Conservation (phyloP, 2,113 vertebrate genomes). For the Megalops atlanticus region DNA sequence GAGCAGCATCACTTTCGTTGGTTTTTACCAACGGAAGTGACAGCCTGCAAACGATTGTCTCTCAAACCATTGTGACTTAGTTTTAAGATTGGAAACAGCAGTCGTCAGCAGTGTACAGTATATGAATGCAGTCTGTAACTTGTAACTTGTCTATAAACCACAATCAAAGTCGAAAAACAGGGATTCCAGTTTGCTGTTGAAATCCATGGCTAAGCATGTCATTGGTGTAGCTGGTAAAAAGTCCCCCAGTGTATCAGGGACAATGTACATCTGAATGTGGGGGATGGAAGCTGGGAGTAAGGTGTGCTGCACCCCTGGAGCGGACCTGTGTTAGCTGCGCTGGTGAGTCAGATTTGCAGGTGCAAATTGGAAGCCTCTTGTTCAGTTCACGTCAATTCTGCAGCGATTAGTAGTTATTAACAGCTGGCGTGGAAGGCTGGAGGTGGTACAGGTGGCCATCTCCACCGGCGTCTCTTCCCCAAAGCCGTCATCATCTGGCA, state of each 20-base stretch:
- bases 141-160: neutral
- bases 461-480: constrained; percentile 8
- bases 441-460: constrained; percentile 26
- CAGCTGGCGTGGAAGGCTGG: constrained; percentile 14
- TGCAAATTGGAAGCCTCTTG: constrained; percentile 29
- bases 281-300: neutral
- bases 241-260: neutral
- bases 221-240: neutral
- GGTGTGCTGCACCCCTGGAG: neutral
- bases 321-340: no score
- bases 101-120: neutral
- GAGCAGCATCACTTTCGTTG: neutral
- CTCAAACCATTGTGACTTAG: neutral
- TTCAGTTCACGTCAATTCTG: constrained; percentile 23
- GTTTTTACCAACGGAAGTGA: neutral
- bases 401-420: constrained; percentile 38
- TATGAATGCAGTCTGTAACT: neutral
- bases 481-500: constrained; percentile 24
- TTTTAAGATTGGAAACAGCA: neutral
- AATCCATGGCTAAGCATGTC: neutral
- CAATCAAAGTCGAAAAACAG: neutral
- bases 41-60: neutral
- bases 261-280: neutral
- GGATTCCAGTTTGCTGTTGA: neutral
- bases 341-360: constrained; percentile 23